Conservation (phyloP, 1,140 invertebrate genomes). For the Drosophila nannoptera region DNA sequence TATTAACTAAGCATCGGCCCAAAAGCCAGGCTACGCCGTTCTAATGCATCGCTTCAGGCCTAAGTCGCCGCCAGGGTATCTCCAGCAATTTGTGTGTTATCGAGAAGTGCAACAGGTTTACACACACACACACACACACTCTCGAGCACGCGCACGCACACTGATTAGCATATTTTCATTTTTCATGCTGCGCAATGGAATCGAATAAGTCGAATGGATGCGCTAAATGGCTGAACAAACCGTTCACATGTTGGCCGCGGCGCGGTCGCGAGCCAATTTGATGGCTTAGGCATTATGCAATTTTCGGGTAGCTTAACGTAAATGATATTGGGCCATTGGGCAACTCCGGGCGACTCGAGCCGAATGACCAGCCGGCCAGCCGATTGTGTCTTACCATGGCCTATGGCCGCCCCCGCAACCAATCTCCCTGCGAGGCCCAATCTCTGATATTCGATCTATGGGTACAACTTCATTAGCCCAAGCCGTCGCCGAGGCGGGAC, state of each 20-base stretch:
- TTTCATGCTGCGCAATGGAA: constrained; percentile 47
- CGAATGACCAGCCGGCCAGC: too few relatives aligned
- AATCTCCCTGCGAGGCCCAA: too few relatives aligned
- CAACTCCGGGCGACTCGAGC: neutral
- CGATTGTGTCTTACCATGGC: too few relatives aligned
- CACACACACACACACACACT: too few relatives aligned
- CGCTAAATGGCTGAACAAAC: constrained; percentile 59
- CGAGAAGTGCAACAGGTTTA: constrained; percentile 38
- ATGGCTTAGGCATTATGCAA: constrained; percentile 26
- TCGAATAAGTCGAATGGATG: too few relatives aligned
- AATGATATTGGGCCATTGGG: constrained; percentile 2
- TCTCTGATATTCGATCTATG: neutral
- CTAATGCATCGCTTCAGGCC: too few relatives aligned
- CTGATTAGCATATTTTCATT: constrained; percentile 61
- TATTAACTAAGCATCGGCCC: too few relatives aligned
- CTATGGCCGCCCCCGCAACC: constrained; percentile 26
- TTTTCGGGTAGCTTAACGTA: constrained; percentile 15
- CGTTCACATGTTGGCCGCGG: constrained; percentile 15
- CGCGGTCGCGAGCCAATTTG: constrained; percentile 3
- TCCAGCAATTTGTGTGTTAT: too few relatives aligned
- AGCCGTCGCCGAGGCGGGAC: constrained; percentile 13
- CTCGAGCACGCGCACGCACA: too few relatives aligned
- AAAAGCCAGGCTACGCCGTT: too few relatives aligned
- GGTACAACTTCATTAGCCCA: constrained; percentile 63
- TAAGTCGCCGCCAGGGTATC: too few relatives aligned